Evolutionary conservation across 1,140 invertebrate species (phyloP), one percentile per base, ranked within the genome.

Genomic region (Diploscapter pachys): DNA sequence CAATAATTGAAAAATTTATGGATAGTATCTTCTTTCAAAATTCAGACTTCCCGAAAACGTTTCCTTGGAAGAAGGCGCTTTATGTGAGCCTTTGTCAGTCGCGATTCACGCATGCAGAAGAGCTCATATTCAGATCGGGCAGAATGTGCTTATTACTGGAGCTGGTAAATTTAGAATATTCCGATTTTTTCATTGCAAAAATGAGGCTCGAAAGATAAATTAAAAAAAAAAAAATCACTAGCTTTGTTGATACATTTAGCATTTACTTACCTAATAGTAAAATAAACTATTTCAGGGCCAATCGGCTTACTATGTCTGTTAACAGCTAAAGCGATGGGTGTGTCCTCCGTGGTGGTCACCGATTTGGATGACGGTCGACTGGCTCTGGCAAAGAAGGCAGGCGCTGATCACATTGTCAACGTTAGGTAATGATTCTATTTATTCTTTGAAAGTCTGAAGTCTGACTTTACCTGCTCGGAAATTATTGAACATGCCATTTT

Each of bases 1-100:
- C 31, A 31, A 31, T 31, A 31, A 31, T 31, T 31, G 31, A 0
- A 31, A 31, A 31, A 31, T 31, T 31, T 0, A 31, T 31, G 31
- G 31, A 31, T 31, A 31, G 31, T 31, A 31, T 31, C 31, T 31
- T 31, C 1, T 31, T 31, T 31, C 31, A 31, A 31, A 31, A 31
- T 31, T 31, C 31, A 94, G 94, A 86, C 86, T 98, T 50, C 94
- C 95, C 0, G 91, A 94, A 80, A 89, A 95, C 87, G 91, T 98
- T 5, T 89, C 89, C 13, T 89, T 94, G 84, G 94, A 96, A 86
- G 95, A 98, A 87, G 95, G 93, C 31, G 95, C 95, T 0, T 82
- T 98, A 2, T 85, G 96, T 65, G 95, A 98, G 85, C 95, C 95
- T 0, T 86, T 98, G 4, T 91, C 93, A 0, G 94, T 97, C 50